A percentile compares a stretch with the other conserved stretches of the same genome.
Conservation (phyloP, 1,140 invertebrate genomes). For the Anagrus nilaparvatae region DNA sequence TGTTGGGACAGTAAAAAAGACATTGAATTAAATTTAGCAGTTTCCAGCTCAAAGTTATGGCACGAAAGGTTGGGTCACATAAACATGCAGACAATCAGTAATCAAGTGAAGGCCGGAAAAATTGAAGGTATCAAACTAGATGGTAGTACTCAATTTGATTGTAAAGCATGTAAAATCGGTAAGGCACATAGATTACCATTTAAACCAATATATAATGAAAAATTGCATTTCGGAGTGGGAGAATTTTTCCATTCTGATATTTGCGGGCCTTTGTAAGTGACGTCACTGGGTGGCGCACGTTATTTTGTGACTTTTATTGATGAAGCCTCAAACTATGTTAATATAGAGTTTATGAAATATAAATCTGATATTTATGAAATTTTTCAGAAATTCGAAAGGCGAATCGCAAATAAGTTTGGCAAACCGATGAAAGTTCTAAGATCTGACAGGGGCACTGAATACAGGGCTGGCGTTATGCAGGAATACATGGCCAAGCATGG, state of each 20-base stretch:
- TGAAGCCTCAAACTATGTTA: not conserved
- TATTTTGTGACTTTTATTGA: slow-evolving; percentile 1
- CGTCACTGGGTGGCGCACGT: not conserved
- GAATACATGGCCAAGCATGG: slow-evolving; percentile 12
- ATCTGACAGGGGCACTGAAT: slow-evolving; percentile 16
- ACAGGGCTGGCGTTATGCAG: slow-evolving; percentile 9
- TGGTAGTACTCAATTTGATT: slow-evolving; percentile 14
- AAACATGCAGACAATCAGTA: slow-evolving; percentile 13
- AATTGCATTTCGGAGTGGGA: slow-evolving; percentile 12
- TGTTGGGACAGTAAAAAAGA: slow-evolving; percentile 29
- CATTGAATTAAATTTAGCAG: slow-evolving; percentile 13
- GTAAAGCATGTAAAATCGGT: slow-evolving; percentile 24
- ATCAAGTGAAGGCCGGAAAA: no score
- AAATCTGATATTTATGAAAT: not conserved
- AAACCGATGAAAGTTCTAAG: slow-evolving; percentile 16
- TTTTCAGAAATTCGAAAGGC: no score
- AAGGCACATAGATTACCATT: slow-evolving; percentile 28
- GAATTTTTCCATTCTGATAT: not conserved
- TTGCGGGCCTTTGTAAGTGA: not conserved
- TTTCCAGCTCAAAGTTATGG: slow-evolving; percentile 17
- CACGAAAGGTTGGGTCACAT: slow-evolving; percentile 22
- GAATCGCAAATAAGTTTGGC: slow-evolving; percentile 25
- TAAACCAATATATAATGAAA: slow-evolving; percentile 28
- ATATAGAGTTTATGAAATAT: not conserved
- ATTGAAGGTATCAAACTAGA: no score